phyloP scores from a whole-genome alignment of 2,888 invertebrate genomes.

The Helleia helle region DNA sequence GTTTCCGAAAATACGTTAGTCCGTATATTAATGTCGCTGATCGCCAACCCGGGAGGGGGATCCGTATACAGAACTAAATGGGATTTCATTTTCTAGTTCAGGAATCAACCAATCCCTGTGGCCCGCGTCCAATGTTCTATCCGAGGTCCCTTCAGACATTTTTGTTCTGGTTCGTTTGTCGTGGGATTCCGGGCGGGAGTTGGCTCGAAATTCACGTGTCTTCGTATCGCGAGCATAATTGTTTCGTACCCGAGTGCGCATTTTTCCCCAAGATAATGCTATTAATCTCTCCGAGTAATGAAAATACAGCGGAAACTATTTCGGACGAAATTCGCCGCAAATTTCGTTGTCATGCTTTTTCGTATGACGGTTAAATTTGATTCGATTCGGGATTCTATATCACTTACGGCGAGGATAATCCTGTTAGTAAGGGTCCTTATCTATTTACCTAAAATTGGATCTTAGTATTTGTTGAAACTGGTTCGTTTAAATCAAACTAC shows the following conservation, averaged over 20 bases:
- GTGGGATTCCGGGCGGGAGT: constrained; percentile 25
- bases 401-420: constrained; percentile 22
- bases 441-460: constrained; percentile 50
- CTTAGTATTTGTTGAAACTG: constrained; percentile 25
- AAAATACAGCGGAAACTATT: constrained; percentile 50
- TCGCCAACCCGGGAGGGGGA: constrained; percentile 36
- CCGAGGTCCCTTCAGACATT: constrained; percentile 37
- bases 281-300: constrained; percentile 56
- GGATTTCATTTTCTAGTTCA: constrained; percentile 68
- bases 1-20: constrained; percentile 47
- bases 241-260: constrained; percentile 44
- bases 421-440: constrained; percentile 29
- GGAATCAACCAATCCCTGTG: constrained; percentile 54
- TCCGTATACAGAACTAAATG: constrained; percentile 45
- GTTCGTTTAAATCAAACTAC: neutral
- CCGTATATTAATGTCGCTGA: constrained; percentile 63
- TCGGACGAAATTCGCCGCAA: constrained; percentile 25
- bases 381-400: constrained; percentile 13
- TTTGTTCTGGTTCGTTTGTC: constrained; percentile 38
- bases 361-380: constrained; percentile 11
- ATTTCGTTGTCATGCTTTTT: constrained; percentile 10
- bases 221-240: constrained; percentile 41
- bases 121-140: constrained; percentile 38
- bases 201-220: constrained; percentile 20
- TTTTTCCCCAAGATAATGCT: constrained; percentile 58